phyloP scores from a whole-genome alignment of 2,888 invertebrate species.

The Chouioia cunea region DNA sequence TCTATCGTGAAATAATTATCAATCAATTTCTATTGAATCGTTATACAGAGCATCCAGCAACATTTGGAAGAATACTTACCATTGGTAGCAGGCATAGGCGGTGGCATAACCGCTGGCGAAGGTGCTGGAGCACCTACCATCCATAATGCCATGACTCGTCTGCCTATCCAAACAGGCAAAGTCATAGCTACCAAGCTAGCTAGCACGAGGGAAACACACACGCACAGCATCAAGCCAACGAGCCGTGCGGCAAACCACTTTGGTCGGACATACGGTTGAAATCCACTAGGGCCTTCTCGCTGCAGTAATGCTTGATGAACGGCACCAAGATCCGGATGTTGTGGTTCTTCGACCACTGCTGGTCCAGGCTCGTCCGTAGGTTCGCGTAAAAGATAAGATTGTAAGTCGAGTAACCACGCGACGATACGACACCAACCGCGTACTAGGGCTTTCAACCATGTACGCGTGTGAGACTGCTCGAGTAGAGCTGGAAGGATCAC shows the following conservation, averaged over 20 bases:
- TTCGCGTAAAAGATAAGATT: conserved; percentile 90
- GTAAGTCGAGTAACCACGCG: conserved; percentile 86
- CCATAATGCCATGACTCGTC: conserved; percentile 90
- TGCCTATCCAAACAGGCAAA: conserved; percentile 91
- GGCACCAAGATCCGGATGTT: conserved; percentile 74
- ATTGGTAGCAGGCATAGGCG: conserved; percentile 49
- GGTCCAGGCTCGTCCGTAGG: conserved; percentile 65
- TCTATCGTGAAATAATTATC: conserved; percentile 8
- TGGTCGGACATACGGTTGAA: conserved; percentile 91
- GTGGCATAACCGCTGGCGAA: conserved; percentile 62
- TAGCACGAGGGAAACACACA: conserved; percentile 86
- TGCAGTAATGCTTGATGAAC: conserved; percentile 92
- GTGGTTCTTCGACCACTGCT: conserved; percentile 62
- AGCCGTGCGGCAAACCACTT: conserved; percentile 83
- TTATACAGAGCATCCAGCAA: not conserved
- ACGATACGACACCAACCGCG: conserved; percentile 88
- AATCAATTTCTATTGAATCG: not conserved
- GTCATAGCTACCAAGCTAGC: conserved; percentile 88
- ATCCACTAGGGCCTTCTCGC: conserved; percentile 82
- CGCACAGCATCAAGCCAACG: conserved; percentile 78
- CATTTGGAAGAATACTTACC: conserved; percentile 51
- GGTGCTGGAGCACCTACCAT: conserved; percentile 73
- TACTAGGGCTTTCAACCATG: conserved; percentile 92
- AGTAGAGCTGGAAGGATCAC: conserved; percentile 95
- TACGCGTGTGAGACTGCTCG: conserved; percentile 95